phyloP scores from a whole-genome alignment of 1,140 invertebrate genomes.

The Drosophila busckii region DNA sequence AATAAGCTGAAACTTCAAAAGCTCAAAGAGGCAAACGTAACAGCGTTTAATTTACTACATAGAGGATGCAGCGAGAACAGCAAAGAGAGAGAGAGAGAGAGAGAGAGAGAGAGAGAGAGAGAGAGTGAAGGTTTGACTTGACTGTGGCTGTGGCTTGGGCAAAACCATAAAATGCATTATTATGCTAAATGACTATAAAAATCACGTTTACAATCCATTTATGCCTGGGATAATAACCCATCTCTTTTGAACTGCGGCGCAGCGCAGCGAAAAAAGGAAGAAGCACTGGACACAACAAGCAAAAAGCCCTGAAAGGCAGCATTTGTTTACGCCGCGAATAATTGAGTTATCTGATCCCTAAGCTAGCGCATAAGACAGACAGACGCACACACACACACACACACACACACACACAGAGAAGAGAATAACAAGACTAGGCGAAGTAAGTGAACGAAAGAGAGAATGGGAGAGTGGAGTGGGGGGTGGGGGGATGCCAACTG shows the following conservation, averaged over 20 bases:
- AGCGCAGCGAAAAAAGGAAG: slow-evolving; percentile 25
- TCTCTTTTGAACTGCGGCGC: slow-evolving; percentile 52
- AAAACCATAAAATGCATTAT: slow-evolving; percentile 78
- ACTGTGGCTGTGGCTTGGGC: slow-evolving; percentile 24
- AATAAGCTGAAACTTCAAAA: no score
- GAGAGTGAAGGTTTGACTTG: neutral
- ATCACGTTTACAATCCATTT: slow-evolving; percentile 79
- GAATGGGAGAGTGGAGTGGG: neutral
- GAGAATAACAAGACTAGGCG: slow-evolving; percentile 1
- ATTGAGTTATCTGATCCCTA: slow-evolving; percentile 78
- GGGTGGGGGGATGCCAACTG: neutral
- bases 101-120: neutral
- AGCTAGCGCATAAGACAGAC: slow-evolving; percentile 67
- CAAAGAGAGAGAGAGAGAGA: neutral
- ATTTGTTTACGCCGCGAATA: slow-evolving; percentile 78
- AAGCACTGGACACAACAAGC: slow-evolving; percentile 18
- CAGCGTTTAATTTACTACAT: slow-evolving; percentile 43
- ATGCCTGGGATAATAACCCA: slow-evolving; percentile 78
- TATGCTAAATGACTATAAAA: slow-evolving; percentile 79
- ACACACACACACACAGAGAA: neutral
- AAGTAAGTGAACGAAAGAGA: neutral
- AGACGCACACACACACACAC: slow-evolving; percentile 8
- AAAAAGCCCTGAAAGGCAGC: slow-evolving; percentile 66
- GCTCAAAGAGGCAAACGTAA: slow-evolving; percentile 35
- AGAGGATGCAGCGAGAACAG: slow-evolving; percentile 1